Conservation (phyloP, 2,113 vertebrate genomes). For the Stigmatopora argus region DNA sequence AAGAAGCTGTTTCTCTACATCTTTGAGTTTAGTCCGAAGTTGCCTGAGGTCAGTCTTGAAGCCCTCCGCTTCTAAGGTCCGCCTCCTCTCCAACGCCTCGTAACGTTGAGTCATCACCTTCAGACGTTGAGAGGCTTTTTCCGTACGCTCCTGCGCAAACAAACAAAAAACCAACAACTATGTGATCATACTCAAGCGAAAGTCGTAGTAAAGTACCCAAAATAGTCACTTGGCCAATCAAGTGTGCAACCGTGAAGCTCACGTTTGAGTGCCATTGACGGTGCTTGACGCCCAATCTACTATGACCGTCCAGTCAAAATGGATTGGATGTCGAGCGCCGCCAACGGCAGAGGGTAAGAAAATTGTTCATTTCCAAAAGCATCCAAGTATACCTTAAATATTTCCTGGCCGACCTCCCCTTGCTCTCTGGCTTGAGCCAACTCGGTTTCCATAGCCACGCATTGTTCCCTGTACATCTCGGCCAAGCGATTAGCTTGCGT, state of each 20-base stretch:
- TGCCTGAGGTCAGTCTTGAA: conserved; percentile 87
- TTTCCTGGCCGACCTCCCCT: conserved; percentile 77
- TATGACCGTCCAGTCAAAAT: too few relatives aligned
- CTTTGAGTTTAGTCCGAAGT: conserved; percentile 84
- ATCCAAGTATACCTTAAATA: conserved; percentile 78
- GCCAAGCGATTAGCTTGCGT: conserved; percentile 79
- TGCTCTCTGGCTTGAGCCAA: conserved; percentile 83
- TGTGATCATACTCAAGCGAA: too few relatives aligned
- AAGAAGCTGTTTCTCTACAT: conserved; percentile 85
- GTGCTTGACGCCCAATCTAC: too few relatives aligned
- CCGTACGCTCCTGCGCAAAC: conserved; percentile 78
- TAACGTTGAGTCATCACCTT: conserved; percentile 86
- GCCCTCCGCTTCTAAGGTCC: conserved; percentile 86
- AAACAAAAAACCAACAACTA: background rate
- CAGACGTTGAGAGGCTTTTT: conserved; percentile 85
- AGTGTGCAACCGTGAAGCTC: too few relatives aligned
- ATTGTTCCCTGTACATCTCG: conserved; percentile 90
- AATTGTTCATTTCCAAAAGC: too few relatives aligned
- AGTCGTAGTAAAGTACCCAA: too few relatives aligned
- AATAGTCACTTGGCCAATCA: too few relatives aligned
- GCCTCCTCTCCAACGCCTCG: conserved; percentile 84
- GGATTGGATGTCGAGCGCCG: too few relatives aligned
- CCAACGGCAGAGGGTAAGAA: too few relatives aligned
- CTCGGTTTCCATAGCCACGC: conserved; percentile 83
- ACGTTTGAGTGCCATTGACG: too few relatives aligned